phyloP scores from a whole-genome alignment of 2,888 invertebrate species.

The Philopedon plagiatum region DNA sequence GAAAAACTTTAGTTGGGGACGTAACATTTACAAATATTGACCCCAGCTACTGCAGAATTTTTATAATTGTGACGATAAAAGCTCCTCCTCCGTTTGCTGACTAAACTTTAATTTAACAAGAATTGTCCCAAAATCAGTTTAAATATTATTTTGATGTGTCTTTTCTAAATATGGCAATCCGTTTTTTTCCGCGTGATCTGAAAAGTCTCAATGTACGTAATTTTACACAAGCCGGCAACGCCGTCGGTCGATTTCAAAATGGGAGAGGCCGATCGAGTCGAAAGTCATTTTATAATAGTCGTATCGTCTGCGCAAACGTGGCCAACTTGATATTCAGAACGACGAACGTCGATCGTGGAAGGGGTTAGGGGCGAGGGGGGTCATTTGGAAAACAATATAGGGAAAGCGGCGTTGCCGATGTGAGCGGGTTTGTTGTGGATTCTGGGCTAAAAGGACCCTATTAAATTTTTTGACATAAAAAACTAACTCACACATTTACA shows the following conservation, averaged over 20 bases:
- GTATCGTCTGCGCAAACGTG: conserved; percentile 26
- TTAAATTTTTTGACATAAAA: no score
- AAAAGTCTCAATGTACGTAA: neutral
- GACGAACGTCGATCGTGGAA: conserved; percentile 24
- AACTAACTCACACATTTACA: no score
- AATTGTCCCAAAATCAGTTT: no score
- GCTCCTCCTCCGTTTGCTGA: no score
- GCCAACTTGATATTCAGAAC: conserved; percentile 26
- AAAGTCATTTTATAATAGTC: conserved; percentile 32
- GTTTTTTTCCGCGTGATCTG: neutral
- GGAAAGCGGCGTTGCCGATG: conserved; percentile 24
- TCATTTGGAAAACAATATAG: conserved; percentile 24
- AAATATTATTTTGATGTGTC: no score
- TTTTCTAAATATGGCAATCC: neutral
- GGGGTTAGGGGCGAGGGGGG: neutral
- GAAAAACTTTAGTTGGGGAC: no score
- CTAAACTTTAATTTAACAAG: no score
- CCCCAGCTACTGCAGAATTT: no score
- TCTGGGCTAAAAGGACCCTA: neutral
- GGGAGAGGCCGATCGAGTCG: conserved; percentile 32
- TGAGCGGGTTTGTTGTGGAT: neutral
- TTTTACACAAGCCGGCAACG: neutral
- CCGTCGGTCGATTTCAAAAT: conserved; percentile 14
- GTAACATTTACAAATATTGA: no score
- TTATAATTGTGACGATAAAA: no score